Evolutionary conservation across 2,797 vertebrate species (phyloP).

Genomic region (Austrolebias charrua): DNA sequence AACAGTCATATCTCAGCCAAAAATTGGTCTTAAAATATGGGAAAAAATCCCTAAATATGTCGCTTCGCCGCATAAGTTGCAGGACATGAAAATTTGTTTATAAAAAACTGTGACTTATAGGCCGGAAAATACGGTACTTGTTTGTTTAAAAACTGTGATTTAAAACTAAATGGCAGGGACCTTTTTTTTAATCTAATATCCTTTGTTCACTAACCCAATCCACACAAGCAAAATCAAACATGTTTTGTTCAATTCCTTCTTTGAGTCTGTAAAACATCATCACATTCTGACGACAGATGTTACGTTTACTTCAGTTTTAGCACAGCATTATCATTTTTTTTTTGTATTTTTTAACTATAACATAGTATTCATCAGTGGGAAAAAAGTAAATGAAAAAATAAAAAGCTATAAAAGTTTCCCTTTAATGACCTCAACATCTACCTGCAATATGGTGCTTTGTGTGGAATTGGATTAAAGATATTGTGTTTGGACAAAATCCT

Average conservation of each 20-base stretch:
- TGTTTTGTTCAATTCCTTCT: neutral
- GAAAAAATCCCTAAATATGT: too few relatives aligned
- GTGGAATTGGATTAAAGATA: slow-evolving; percentile 24
- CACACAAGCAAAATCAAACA: slow-evolving; percentile 3
- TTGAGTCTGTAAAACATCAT: neutral
- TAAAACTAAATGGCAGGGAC: neutral
- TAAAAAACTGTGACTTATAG: too few relatives aligned
- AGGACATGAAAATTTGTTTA: too few relatives aligned
- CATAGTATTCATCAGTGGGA: neutral
- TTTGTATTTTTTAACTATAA: slow-evolving; percentile 4
- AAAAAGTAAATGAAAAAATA: neutral
- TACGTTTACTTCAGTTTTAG: slow-evolving; percentile 23
- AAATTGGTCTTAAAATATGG: too few relatives aligned
- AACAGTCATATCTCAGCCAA: too few relatives aligned
- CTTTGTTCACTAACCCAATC: slow-evolving; percentile 7
- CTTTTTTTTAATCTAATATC: too few relatives aligned
- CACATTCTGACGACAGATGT: slow-evolving; percentile 4
- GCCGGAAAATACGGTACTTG: too few relatives aligned
- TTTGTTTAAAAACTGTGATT: neutral
- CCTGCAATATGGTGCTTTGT: slow-evolving; percentile 9
- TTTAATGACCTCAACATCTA: neutral
- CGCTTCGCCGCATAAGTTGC: too few relatives aligned
- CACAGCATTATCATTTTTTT: slow-evolving; percentile 15
- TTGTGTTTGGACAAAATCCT: neutral
- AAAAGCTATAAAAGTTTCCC: neutral